phyloP scores from a whole-genome alignment of 2,888 invertebrate species.

The Mythimna impura region DNA sequence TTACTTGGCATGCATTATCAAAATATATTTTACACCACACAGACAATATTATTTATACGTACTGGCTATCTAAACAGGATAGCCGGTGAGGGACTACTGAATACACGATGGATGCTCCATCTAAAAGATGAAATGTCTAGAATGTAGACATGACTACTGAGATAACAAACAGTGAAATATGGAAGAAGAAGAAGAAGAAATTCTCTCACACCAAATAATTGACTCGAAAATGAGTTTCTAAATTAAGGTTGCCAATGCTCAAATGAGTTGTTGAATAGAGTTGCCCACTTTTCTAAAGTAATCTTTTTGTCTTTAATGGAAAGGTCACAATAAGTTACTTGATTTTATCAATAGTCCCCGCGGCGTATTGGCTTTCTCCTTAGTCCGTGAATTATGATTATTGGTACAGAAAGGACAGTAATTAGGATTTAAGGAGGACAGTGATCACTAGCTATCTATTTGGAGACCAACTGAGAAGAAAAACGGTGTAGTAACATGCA shows the following conservation, averaged over 20 bases:
- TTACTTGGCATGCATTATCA: too few species aligned
- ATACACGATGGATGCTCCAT: too few species aligned
- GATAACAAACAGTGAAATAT: too few species aligned
- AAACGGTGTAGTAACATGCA: too few species aligned
- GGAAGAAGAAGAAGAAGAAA: neutral
- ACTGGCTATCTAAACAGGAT: neutral
- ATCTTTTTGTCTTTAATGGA: conserved; percentile 27
- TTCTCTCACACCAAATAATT: conserved; percentile 19
- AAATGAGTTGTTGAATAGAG: conserved; percentile 6
- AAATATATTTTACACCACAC: neutral
- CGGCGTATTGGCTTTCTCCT: conserved; percentile 16
- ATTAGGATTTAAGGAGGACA: conserved; percentile 30
- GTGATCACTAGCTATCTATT: conserved; percentile 35
- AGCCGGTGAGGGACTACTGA: too few species aligned
- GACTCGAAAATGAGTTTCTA: conserved; percentile 27
- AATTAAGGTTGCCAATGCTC: conserved; percentile 7
- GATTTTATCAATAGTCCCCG: conserved; percentile 40
- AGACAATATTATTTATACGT: neutral
- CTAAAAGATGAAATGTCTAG: too few species aligned
- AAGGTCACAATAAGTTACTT: conserved; percentile 17
- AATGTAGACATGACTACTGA: too few species aligned
- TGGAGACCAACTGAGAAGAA: neutral
- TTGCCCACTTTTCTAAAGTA: neutral
- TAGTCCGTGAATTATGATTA: conserved; percentile 32
- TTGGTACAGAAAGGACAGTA: conserved; percentile 23